Conservation (phyloP, 2,888 invertebrate genomes). For the Oasisia sp. region DNA sequence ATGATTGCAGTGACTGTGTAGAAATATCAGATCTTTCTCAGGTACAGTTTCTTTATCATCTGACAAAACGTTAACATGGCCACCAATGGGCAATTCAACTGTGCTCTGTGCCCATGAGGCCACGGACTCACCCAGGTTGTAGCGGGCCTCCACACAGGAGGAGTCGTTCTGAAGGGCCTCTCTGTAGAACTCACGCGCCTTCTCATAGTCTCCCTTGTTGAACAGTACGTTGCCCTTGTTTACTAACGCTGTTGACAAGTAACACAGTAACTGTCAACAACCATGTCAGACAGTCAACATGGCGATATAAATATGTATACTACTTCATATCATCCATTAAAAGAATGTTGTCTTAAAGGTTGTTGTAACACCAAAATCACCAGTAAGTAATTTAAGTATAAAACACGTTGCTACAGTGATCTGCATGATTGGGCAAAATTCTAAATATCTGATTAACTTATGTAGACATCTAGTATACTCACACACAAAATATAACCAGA, state of each 20-base stretch:
- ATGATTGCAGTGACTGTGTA: too few species aligned
- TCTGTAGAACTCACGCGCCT: conserved; percentile 78
- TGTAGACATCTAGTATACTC: neutral
- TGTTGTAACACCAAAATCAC: too few species aligned
- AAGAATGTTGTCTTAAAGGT: neutral
- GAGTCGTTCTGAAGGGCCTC: conserved; percentile 83
- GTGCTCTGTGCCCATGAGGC: neutral
- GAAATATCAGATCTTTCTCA: too few species aligned
- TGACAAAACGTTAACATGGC: too few species aligned
- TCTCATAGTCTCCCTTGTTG: conserved; percentile 75
- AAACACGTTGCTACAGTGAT: too few species aligned
- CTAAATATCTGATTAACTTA: too few species aligned
- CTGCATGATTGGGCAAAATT: too few species aligned
- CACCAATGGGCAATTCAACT: too few species aligned
- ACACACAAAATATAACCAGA: neutral
- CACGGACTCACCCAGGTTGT: conserved; percentile 76
- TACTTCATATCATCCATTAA: neutral
- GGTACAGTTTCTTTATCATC: too few species aligned
- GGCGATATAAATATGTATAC: neutral
- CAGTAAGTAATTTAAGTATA: too few species aligned
- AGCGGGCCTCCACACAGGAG: conserved; percentile 84
- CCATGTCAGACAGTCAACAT: neutral
- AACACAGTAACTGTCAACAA: neutral
- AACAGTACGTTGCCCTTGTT: conserved; percentile 86
- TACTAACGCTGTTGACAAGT: conserved; percentile 73